Evolutionary conservation across 2,888 invertebrate species (phyloP).

Genomic region (Scaptomyza flava): DNA sequence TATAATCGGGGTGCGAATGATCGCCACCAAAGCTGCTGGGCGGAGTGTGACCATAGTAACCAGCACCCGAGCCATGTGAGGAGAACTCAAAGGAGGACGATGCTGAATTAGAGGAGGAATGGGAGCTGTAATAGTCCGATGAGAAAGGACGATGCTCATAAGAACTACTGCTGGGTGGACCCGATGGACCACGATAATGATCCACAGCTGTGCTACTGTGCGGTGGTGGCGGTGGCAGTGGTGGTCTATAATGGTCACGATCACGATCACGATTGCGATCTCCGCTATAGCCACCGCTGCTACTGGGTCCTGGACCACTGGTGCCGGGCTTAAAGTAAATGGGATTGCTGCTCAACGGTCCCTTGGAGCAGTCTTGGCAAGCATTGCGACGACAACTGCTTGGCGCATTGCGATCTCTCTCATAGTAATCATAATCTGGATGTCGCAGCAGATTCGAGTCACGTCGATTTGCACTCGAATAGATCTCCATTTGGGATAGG

Average conservation of each 20-base stretch:
- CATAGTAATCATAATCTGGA: conserved; percentile 92
- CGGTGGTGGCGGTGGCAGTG: conserved; percentile 53
- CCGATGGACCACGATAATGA: conserved; percentile 78
- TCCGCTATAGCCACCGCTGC: conserved; percentile 44
- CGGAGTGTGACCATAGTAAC: conserved; percentile 80
- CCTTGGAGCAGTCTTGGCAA: conserved; percentile 82
- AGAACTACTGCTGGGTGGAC: conserved; percentile 69
- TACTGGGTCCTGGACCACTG: conserved; percentile 50
- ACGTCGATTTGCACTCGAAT: conserved; percentile 84
- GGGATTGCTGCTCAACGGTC: conserved; percentile 72
- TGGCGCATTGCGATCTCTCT: conserved; percentile 90
- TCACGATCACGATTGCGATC: conserved; percentile 68
- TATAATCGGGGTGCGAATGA: conserved; percentile 70
- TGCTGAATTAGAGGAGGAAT: conserved; percentile 58
- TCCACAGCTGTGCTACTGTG: conserved; percentile 76
- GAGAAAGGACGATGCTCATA: conserved; percentile 78
- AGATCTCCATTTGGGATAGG: conserved; percentile 88
- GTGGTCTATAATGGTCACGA: conserved; percentile 71
- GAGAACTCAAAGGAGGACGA: conserved; percentile 80
- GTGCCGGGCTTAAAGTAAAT: conserved; percentile 81
- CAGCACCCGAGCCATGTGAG: conserved; percentile 74
- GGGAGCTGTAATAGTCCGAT: conserved; percentile 76
- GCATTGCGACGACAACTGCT: conserved; percentile 86
- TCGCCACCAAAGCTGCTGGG: conserved; percentile 81
- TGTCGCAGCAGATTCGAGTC: conserved; percentile 85